These are phyloP conservation scores for Solea solea DNA, from an alignment of 2,113 vertebrate species.

Conservation along the genomic window DNA sequence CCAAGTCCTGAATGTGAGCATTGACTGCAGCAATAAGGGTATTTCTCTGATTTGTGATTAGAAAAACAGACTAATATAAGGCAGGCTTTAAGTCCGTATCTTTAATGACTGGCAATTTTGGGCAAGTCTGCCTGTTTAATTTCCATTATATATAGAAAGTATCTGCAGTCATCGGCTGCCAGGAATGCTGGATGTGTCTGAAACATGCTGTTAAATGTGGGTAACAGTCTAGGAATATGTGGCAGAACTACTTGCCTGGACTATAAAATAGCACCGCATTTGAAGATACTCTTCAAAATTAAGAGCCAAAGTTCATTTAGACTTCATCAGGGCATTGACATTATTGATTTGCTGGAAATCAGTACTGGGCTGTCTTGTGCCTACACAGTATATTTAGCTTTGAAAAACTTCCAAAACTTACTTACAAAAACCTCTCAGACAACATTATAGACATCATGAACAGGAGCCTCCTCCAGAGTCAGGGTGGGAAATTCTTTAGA, in stretches of 20 bases:
- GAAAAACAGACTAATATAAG: background rate
- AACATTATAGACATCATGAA: background rate
- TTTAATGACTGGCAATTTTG: background rate
- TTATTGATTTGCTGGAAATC: background rate
- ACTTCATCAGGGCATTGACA: background rate
- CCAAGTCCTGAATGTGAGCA: slow-evolving; percentile 13
- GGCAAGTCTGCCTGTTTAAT: background rate
- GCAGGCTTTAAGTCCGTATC: background rate
- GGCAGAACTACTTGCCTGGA: background rate
- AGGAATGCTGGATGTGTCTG: background rate
- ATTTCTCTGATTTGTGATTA: background rate
- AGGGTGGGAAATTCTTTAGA: too few species aligned
- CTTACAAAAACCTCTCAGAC: background rate
- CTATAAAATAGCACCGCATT: too few species aligned
- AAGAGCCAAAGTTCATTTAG: background rate
- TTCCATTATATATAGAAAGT: background rate
- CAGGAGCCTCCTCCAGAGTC: too few species aligned
- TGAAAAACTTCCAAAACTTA: background rate
- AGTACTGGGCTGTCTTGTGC: background rate
- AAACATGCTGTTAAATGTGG: background rate
- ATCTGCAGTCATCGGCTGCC: background rate
- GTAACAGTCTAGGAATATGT: background rate
- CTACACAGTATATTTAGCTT: background rate
- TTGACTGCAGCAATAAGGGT: slow-evolving; percentile 10
- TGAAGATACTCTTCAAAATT: too few species aligned